Evolutionary conservation across 2,113 vertebrate genomes (phyloP), one percentile per base, ranked within the genome.

Genomic region (Oriolus oriolus): DNA sequence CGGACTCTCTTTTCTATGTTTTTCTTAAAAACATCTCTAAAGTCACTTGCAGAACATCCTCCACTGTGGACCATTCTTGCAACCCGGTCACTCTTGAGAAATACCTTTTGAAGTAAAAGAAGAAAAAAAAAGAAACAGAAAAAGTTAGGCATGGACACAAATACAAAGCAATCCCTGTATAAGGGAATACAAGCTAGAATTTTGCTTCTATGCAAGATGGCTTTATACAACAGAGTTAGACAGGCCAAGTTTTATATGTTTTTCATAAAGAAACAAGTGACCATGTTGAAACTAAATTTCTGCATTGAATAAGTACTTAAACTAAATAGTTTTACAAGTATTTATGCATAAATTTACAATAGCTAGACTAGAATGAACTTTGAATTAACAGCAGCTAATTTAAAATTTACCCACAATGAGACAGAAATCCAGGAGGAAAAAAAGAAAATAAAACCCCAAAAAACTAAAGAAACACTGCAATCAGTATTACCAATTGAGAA

Each of bases 11-110:
- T 99, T 95, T 99, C 99, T 37, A 99, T 99, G 96, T 99, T 99
- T 96, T 99, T 99, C 98, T 99, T 99, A 95, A 99, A 99, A 94
- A 99, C 98, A 70, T 99, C 99, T 61, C 99, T 98, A 84, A 99
- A 99, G 97, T 99, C 99, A 93, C 98, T 98, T 87, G 99, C 99
- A 78, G 99, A 99, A 96, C 99, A 99, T 84, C 99, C 99, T 94
- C 99, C 99, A 30, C 98, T 98, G 95, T 99, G 98, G 42, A 99
- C 99, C 99, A 99, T 99, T 89, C 99, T 98, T 92, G 99, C 98
- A 78, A 99, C 99, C 3, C 99, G 98, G 73, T 99, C 99, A 53
- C 99, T 99, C 98, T 99, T 99, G 63, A 99, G 98, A 97, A 99
- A 99, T 26, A 99, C 98, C 99, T 99, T 96, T 94, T 33, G 96